Evolutionary conservation across 2,113 vertebrate species (phyloP).

Genomic region (Micromys minutus): DNA sequence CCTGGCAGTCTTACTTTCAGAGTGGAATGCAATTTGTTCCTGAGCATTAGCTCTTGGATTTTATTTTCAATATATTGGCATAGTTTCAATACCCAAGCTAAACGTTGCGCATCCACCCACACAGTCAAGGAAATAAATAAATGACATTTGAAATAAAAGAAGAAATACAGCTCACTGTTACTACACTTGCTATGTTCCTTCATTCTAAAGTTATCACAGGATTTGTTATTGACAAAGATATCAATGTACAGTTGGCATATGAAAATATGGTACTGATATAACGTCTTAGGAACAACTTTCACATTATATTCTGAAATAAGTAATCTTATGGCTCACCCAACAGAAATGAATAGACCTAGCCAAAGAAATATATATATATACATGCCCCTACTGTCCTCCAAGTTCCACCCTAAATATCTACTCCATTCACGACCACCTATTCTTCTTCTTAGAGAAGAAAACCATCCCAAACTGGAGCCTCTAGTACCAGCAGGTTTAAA

Average conservation of each 20-base stretch:
- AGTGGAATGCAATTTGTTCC: constrained; percentile 46
- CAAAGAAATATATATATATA: not conserved
- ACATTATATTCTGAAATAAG: not conserved
- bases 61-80: constrained; percentile 60
- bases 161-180: not conserved
- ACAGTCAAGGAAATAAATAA: not conserved
- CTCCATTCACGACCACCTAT: not conserved
- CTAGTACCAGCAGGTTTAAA: too few relatives aligned
- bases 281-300: not conserved
- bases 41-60: constrained; percentile 39
- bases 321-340: not conserved
- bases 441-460: not conserved
- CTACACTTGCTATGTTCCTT: not conserved
- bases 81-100: constrained; percentile 31
- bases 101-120: not conserved
- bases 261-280: not conserved
- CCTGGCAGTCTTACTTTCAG: not conserved
- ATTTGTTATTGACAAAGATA: not conserved
- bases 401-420: not conserved
- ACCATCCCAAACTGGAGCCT: too few relatives aligned
- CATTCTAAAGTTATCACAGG: not conserved
- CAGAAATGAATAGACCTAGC: not conserved
- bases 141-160: constrained; percentile 32
- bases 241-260: not conserved
- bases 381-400: not conserved